Evolutionary conservation across 2,888 invertebrate genomes (phyloP), one percentile per base, ranked within the genome.

Genomic region (Lymantria dispar): DNA sequence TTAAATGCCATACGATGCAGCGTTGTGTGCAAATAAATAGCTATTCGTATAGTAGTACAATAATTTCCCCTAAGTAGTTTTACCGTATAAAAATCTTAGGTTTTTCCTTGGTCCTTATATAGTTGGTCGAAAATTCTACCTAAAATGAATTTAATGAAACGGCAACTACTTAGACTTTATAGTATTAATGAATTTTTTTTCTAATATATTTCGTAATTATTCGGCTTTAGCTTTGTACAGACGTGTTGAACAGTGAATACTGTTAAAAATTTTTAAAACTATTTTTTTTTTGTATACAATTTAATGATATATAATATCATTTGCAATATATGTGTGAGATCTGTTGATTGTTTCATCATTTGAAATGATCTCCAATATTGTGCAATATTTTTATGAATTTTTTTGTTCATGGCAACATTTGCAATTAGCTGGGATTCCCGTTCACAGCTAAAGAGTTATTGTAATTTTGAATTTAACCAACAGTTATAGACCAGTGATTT

Each of bases 301-400:
- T 84, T 85, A 83, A 87, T 87, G 85, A 77, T 87, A 87, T 87
- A 62, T 72, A 68, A 88, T 88, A 86, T 87, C 86, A 85, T 85
- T 83, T 86, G 74, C 78, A 74, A 76, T 75, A 62, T 75, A 53
- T 59, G 59, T 57, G 67, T 75, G 64, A 78, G 74, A 78, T 83
- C 74, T 83, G 77, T 83, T 75, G 61, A 64, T 70, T 68, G 55
- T 68, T 71, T 71, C 60, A 56, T 64, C 58, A 50, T 48, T 60
- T 72, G 64, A 60, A 66, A 60, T 70, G 52, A 63, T 72, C 69
- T 63, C 69, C 78, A 74, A 68, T 76, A 73, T 72, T 76, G 84
- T 83, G 79, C 83, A 83, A 83, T 84, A 80, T 76, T 71, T 70
- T 57, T 58, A 62, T 42, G 52, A 53, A 52, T 45, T 56, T 22